phyloP scores from a whole-genome alignment of 92 coral and sea anemone species.

The Epizoanthus stellaris region DNA sequence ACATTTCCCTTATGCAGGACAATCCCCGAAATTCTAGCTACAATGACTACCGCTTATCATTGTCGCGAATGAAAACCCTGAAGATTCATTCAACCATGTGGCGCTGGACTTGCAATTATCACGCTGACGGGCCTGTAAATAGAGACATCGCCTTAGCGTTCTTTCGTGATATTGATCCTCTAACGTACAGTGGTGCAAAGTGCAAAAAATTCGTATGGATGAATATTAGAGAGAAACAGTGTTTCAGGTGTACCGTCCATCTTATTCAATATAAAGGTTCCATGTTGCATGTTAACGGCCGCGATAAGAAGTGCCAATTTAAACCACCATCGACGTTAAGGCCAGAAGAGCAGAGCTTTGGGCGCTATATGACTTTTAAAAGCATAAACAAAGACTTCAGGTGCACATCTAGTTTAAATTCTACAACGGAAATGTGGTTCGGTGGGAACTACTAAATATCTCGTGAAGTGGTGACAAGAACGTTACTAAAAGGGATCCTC shows the following conservation, averaged over 20 bases:
- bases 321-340: not conserved
- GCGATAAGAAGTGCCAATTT: not conserved
- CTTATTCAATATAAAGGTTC: accelerated
- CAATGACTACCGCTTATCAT: not conserved
- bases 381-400: not conserved
- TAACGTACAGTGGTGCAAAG: not conserved
- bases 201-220: not conserved
- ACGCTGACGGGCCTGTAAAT: no score
- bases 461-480: no score
- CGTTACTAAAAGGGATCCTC: no score
- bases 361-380: not conserved
- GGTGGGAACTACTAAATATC: not conserved
- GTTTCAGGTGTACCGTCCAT: not conserved
- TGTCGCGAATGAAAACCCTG: not conserved
- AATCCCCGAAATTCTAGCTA: not conserved
- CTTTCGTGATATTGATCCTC: not conserved
- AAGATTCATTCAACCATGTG: not conserved
- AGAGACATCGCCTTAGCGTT: not conserved
- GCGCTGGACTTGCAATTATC: not conserved
- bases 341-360: not conserved
- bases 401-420: not conserved
- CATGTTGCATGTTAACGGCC: not conserved
- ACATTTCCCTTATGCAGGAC: not conserved
- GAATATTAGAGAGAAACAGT: not conserved
- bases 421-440: slow-evolving; percentile 6